Conservation (phyloP, 2,888 invertebrate species). For the Leptothorax acervorum region DNA sequence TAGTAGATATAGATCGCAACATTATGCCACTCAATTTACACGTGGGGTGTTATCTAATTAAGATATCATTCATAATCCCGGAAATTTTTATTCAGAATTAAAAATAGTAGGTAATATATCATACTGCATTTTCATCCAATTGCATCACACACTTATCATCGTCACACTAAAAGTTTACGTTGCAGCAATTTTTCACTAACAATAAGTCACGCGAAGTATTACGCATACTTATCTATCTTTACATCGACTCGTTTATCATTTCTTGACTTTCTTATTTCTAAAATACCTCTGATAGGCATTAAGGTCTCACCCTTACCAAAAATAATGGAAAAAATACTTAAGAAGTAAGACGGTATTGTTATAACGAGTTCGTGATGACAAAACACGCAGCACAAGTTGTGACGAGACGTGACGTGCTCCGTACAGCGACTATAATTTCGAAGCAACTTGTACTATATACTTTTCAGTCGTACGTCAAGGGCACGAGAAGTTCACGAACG, state of each 20-base stretch:
- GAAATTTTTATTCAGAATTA: neutral
- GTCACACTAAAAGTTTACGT: neutral
- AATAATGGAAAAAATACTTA: neutral
- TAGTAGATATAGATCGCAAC: neutral
- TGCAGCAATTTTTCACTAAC: neutral
- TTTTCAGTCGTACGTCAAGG: slow-evolving; percentile 47
- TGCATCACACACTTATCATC: neutral
- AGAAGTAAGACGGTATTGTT: neutral
- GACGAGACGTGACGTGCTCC: slow-evolving; percentile 5
- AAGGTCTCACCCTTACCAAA: neutral
- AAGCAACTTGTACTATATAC: slow-evolving; percentile 19
- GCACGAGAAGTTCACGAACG: slow-evolving; percentile 42
- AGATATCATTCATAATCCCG: neutral
- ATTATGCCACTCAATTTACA: neutral
- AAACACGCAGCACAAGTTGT: neutral
- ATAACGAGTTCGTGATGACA: neutral
- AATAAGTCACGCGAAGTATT: too few species aligned
- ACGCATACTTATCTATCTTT: neutral
- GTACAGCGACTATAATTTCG: slow-evolving; percentile 25
- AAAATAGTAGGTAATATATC: neutral
- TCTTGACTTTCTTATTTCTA: neutral
- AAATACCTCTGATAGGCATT: neutral
- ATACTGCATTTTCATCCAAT: too few species aligned
- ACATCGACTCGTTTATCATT: neutral
- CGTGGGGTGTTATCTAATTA: neutral